These are phyloP conservation scores for Drosophila borborema DNA, from an alignment of 2,888 invertebrate species.

Conservation along the genomic window DNA sequence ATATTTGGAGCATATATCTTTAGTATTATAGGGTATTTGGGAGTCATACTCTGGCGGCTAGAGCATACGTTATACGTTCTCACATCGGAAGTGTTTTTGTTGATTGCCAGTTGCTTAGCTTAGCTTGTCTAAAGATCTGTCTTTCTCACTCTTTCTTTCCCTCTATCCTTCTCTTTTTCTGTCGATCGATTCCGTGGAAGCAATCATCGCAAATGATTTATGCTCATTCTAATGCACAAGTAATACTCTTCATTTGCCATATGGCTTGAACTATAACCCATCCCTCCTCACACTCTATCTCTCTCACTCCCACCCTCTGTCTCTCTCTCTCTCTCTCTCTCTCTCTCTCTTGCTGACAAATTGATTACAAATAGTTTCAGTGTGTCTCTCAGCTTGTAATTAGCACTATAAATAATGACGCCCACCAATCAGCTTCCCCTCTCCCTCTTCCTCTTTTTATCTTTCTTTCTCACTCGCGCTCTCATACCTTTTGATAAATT, in stretches of 20 bases:
- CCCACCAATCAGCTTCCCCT: slow-evolving; percentile 47
- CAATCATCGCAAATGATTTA: slow-evolving; percentile 62
- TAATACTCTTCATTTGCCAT: slow-evolving; percentile 34
- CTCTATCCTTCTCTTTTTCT: background rate
- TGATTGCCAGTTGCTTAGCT: slow-evolving; percentile 53
- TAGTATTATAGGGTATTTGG: background rate
- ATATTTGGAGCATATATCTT: background rate
- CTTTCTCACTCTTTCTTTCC: background rate
- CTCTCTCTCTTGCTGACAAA: slow-evolving; percentile 40
- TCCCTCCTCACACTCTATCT: background rate
- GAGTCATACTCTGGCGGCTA: background rate
- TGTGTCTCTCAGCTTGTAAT: slow-evolving; percentile 35
- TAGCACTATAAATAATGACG: slow-evolving; percentile 55
- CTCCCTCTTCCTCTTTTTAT: background rate
- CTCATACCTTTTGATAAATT: slow-evolving; percentile 73
- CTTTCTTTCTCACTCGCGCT: background rate
- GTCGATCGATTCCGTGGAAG: slow-evolving; percentile 59
- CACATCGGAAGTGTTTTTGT: slow-evolving; percentile 71
- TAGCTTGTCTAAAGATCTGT: slow-evolving; percentile 22
- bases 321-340: background rate
- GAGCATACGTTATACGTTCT: slow-evolving; percentile 3
- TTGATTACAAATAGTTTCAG: slow-evolving; percentile 62
- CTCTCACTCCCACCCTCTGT: background rate
- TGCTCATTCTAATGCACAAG: slow-evolving; percentile 38
- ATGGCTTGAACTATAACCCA: slow-evolving; percentile 25